A percentile compares a stretch with the other conserved stretches of the same genome.
These are phyloP conservation scores for Danio rerio DNA, from an alignment of 2,113 vertebrate species.

Conservation along the genomic window GRCz12tu NC_133177.1:12596501-12597000, in stretches of 20 bases:
- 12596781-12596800: background rate
- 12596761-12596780: conserved; percentile 10
- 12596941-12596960: too few species aligned
- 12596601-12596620: background rate
- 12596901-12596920: background rate
- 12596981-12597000: too few species aligned
- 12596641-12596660: background rate
- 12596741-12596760: conserved; percentile 22
- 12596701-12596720: conserved; percentile 3
- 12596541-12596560: too few species aligned
- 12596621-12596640: background rate
- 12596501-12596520: too few species aligned
- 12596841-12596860: background rate
- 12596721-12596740: background rate
- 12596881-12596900: background rate
- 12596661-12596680: background rate
- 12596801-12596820: conserved; percentile 14
- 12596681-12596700: background rate
- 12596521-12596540: too few species aligned
- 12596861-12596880: background rate
- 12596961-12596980: background rate
- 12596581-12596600: background rate
- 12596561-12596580: too few species aligned
- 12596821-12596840: background rate
- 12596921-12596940: background rate